Evolutionary conservation across 2,888 invertebrate species (phyloP).

Genomic region (Tiliacea citrago): DNA sequence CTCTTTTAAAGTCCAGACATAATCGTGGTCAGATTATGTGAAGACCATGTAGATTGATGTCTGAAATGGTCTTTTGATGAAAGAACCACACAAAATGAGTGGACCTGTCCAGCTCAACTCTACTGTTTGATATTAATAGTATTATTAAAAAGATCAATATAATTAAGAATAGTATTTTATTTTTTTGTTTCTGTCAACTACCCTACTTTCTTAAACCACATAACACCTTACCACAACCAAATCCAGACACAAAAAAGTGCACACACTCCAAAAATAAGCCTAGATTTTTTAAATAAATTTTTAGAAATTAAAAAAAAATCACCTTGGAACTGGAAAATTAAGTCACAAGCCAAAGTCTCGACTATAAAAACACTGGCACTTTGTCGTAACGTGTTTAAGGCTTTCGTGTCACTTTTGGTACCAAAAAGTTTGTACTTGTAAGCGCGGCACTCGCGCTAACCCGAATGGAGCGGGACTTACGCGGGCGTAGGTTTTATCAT

Average conservation of each 20-base stretch:
- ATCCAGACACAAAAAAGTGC: constrained; percentile 65
- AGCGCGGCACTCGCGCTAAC: constrained; percentile 80
- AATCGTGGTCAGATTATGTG: too few relatives aligned
- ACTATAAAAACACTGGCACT: constrained; percentile 88
- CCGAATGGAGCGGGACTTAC: constrained; percentile 78
- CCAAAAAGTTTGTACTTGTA: constrained; percentile 63
- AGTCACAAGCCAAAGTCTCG: constrained; percentile 88
- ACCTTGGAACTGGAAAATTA: constrained; percentile 88
- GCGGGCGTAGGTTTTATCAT: constrained; percentile 85
- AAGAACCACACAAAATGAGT: too few relatives aligned
- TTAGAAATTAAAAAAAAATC: constrained; percentile 72
- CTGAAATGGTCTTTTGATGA: too few relatives aligned
- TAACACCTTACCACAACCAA: constrained; percentile 53
- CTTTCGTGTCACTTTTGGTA: constrained; percentile 67
- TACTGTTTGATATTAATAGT: background rate
- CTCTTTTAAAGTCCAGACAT: too few relatives aligned
- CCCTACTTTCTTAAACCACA: constrained; percentile 27
- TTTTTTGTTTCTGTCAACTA: background rate
- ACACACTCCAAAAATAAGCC: constrained; percentile 65
- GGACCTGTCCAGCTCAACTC: too few relatives aligned
- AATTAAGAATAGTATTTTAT: background rate
- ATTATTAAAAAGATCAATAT: background rate
- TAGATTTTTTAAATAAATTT: constrained; percentile 22
- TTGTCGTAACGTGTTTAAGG: constrained; percentile 86
- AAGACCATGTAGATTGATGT: too few relatives aligned